Conservation (phyloP, 2,797 vertebrate genomes). For the Decapterus maruadsi region DNA sequence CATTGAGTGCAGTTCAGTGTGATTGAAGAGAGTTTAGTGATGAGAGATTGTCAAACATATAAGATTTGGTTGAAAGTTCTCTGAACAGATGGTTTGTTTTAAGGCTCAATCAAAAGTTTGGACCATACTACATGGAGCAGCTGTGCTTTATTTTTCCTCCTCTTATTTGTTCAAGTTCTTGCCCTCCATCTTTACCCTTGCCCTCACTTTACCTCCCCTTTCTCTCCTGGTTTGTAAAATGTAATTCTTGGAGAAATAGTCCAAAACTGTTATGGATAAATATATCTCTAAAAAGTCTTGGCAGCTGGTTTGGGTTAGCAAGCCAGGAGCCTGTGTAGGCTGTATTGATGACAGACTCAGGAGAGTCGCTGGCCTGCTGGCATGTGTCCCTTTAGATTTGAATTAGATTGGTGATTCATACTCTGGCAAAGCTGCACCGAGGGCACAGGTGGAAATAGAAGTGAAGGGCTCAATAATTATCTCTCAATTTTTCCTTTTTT, state of each 20-base stretch:
- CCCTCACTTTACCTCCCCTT: not conserved
- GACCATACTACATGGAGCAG: slow-evolving; percentile 3
- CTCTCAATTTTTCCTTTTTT: not conserved
- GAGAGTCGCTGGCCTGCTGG: slow-evolving; percentile 31
- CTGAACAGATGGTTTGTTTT: slow-evolving; percentile 27
- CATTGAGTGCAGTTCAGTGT: not conserved
- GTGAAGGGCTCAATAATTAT: slow-evolving; percentile 25
- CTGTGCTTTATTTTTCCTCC: not conserved
- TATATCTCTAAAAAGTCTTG: slow-evolving; percentile 24
- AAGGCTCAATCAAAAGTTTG: slow-evolving; percentile 23
- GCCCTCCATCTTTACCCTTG: not conserved
- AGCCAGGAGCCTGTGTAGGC: slow-evolving; percentile 23
- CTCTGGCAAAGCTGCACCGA: not conserved
- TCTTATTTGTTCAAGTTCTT: not conserved
- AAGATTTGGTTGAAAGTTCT: slow-evolving; percentile 9
- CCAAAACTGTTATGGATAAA: not conserved
- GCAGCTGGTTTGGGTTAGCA: not conserved
- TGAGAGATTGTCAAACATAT: slow-evolving; percentile 3
- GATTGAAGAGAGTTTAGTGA: slow-evolving; percentile 23
- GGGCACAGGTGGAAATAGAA: not conserved
- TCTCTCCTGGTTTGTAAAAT: not conserved
- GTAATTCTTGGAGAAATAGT: slow-evolving; percentile 6
- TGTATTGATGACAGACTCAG: slow-evolving; percentile 31
- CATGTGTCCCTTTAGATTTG: slow-evolving; percentile 30
- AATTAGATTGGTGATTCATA: slow-evolving; percentile 25